Percentiles rank a stretch among this genome's conserved stretches.
Conservation (phyloP, 2,797 vertebrate genomes). For the Heliangelus exortis region DNA sequence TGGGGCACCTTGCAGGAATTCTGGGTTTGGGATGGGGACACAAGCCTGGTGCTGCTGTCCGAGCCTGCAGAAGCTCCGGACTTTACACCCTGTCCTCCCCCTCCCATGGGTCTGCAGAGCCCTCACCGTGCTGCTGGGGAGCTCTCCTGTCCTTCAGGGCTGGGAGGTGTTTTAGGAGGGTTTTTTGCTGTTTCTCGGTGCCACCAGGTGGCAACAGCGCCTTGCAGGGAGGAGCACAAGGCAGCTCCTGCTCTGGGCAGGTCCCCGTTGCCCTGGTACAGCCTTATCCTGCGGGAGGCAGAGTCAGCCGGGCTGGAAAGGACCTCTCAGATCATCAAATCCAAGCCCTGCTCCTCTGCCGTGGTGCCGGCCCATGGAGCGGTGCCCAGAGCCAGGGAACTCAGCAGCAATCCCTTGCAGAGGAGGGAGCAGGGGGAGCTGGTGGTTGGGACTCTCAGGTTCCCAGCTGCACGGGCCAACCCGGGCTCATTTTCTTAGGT, state of each 20-base stretch:
- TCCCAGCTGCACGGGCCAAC: not conserved
- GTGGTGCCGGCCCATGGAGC: not conserved
- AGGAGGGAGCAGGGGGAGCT: not conserved
- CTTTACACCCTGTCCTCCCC: not conserved
- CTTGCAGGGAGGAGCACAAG: not conserved
- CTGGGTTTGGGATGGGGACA: not conserved
- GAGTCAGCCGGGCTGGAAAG: no score
- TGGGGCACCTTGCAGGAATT: accelerated
- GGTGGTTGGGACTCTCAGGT: not conserved
- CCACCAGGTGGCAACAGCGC: constrained; percentile 45
- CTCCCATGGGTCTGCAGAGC: not conserved
- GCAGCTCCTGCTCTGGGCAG: not conserved
- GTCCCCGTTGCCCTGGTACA: accelerated
- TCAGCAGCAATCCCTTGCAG: no score
- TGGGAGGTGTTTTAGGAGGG: no score
- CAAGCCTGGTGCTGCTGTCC: not conserved
- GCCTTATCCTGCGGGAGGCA: not conserved
- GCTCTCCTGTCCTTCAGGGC: no score
- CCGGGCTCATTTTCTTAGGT: not conserved
- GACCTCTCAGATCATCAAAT: no score
- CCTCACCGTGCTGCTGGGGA: accelerated
- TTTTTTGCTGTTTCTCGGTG: not conserved
- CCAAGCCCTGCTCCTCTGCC: no score
- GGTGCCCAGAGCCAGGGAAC: not conserved
- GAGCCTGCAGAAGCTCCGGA: not conserved